Evolutionary conservation across 1,140 invertebrate genomes (phyloP), one percentile per base, ranked within the genome.

Genomic region (Saccostrea glomerata): DNA sequence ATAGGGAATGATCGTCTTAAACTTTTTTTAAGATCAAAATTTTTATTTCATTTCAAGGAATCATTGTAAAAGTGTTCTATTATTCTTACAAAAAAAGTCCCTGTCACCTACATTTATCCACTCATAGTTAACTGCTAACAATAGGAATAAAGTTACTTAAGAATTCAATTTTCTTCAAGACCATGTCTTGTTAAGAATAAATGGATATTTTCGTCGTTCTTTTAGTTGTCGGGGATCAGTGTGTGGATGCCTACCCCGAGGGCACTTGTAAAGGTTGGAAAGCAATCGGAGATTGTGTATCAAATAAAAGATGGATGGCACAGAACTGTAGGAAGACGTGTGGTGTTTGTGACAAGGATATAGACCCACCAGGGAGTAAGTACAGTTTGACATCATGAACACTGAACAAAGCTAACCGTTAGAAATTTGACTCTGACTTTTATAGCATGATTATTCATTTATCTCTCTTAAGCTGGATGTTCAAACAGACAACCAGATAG

Each of bases 191-290:
- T 47, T 11, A 20, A 47, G 25, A 36, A 82, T 30, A 3, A 7
- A 5, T 36, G 25, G 20, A 82, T 17, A 82, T 13, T 82, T 23
- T 30, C 11, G 13, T 36, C 9, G 47, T 36, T 36, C 12, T n/a
- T 82, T 54, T 54, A 84, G 82, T 55, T n/a, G 40, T 84, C 25
- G 82, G 40, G n/a, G 82, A 87, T 30, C 84, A 86, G 15, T 92
- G 92, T 83, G 89, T 87, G 20, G 90, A 93, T 85, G 63, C 87
- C 20, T 92, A 88, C 73, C 30, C 82, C 11, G 70, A 77, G 17
- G 89, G 87, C 54, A 92, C 92, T 87, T 94, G 93, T 91, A n/a
- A 86, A 54, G 87, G 85, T 15, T 94, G 93, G 93, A 84, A 83
- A 15, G 66, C 87, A 25, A 36, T 88, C 2, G 93, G 93, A 7